Evolutionary conservation across 2,888 invertebrate species (phyloP).

Genomic region (Corbicula japonica): DNA sequence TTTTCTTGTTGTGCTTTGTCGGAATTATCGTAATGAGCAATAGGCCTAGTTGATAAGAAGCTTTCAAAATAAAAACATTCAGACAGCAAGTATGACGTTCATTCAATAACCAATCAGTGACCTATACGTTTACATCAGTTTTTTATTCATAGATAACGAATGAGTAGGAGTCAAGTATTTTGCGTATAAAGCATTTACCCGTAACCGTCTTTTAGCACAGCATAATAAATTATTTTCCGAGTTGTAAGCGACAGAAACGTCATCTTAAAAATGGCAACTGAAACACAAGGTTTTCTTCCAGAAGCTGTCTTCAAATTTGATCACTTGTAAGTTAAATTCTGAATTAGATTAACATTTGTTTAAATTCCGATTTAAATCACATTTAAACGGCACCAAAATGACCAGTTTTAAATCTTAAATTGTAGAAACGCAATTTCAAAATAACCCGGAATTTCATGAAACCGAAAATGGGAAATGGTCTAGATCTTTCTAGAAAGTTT

Average conservation of each 20-base stretch:
- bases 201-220: too few relatives aligned
- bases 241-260: neutral
- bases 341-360: too few relatives aligned
- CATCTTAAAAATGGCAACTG: constrained; percentile 8
- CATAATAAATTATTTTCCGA: neutral
- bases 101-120: too few relatives aligned
- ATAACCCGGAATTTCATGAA: neutral
- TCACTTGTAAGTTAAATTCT: constrained; percentile 79
- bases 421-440: neutral
- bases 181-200: too few relatives aligned
- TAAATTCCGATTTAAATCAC: neutral
- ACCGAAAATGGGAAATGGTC: neutral
- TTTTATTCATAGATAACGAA: too few relatives aligned
- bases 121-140: too few relatives aligned
- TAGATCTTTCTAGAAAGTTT: neutral
- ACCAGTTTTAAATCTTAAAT: neutral
- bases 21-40: too few relatives aligned
- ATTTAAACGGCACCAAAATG: neutral
- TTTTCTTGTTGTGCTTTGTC: too few relatives aligned
- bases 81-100: too few relatives aligned
- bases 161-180: too few relatives aligned
- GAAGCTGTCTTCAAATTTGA: constrained; percentile 76
- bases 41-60: too few relatives aligned
- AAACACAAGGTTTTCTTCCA: constrained; percentile 60
- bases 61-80: too few relatives aligned